Evolutionary conservation across 2,888 invertebrate genomes (phyloP).

Genomic region (Acronicta alni): DNA sequence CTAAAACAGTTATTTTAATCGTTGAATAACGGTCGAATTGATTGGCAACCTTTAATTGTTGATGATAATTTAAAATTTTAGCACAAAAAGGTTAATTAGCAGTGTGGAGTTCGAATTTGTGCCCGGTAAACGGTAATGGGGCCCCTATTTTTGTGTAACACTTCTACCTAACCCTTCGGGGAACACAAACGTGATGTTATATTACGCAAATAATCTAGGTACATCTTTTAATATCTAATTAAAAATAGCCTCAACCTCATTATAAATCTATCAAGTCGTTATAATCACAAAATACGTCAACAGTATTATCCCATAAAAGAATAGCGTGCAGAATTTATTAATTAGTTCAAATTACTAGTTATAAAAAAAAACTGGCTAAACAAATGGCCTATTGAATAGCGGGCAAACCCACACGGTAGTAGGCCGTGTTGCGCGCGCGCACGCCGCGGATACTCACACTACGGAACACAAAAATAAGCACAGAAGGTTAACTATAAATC

Average conservation of each 20-base stretch:
- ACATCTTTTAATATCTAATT: neutral
- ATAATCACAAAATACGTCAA: conserved; percentile 5
- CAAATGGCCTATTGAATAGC: conserved; percentile 10
- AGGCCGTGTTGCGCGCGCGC: conserved; percentile 30
- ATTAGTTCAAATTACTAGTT: conserved; percentile 2
- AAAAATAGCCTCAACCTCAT: neutral
- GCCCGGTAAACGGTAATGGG: no score
- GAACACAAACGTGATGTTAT: no score
- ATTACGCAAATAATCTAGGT: no score
- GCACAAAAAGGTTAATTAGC: no score
- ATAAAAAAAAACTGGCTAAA: conserved; percentile 17
- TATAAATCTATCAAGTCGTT: no score
- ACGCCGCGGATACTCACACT: neutral
- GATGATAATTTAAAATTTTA: no score
- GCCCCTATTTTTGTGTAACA: no score
- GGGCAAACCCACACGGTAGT: conserved; percentile 33
- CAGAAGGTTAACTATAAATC: conserved; percentile 28
- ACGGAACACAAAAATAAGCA: neutral
- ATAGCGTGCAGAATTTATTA: conserved; percentile 17
- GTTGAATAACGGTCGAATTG: no score
- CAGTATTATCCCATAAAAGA: neutral
- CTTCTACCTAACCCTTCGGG: no score
- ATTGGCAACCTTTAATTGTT: no score
- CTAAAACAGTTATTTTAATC: no score
- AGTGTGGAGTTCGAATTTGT: no score